Conservation (phyloP, 2,888 invertebrate genomes). For the Liodrosophila aerea region DNA sequence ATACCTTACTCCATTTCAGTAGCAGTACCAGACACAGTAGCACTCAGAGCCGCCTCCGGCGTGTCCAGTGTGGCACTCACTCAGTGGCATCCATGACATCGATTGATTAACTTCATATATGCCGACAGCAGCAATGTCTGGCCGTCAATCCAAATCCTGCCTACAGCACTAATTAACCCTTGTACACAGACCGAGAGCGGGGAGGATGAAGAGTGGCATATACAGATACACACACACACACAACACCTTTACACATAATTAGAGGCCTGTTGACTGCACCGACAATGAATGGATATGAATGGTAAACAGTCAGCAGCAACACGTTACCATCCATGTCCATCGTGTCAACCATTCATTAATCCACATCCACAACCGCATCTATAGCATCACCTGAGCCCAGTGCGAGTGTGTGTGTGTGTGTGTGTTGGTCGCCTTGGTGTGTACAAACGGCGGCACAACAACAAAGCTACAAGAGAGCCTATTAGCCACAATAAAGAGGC, state of each 20-base stretch:
- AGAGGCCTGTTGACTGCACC: slow-evolving; percentile 68
- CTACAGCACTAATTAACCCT: slow-evolving; percentile 54
- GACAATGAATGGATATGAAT: slow-evolving; percentile 61
- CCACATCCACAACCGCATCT: slow-evolving; percentile 44
- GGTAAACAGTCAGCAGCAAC: slow-evolving; percentile 47
- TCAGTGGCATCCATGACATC: slow-evolving; percentile 27
- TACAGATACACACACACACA: slow-evolving; percentile 25
- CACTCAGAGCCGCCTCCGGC: too few species aligned
- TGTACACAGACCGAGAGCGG: slow-evolving; percentile 20
- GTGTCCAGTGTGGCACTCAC: background rate
- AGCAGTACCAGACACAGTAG: slow-evolving; percentile 7
- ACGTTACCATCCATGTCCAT: slow-evolving; percentile 42
- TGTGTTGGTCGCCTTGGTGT: slow-evolving; percentile 51
- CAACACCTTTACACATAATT: slow-evolving; percentile 76
- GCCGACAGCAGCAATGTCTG: slow-evolving; percentile 14
- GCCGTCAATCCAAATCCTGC: slow-evolving; percentile 44
- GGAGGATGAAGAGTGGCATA: slow-evolving; percentile 8
- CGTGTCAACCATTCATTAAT: slow-evolving; percentile 67
- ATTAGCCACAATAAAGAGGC: slow-evolving; percentile 76
- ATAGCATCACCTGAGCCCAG: slow-evolving; percentile 28
- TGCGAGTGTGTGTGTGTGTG: slow-evolving; percentile 31
- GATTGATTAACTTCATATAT: slow-evolving; percentile 28
- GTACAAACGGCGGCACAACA: slow-evolving; percentile 69
- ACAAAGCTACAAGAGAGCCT: slow-evolving; percentile 71
- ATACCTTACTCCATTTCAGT: slow-evolving; percentile 1